These are phyloP conservation scores for Drosophila greeni DNA, from an alignment of 2,888 invertebrate genomes.

Conservation along the genomic window DNA sequence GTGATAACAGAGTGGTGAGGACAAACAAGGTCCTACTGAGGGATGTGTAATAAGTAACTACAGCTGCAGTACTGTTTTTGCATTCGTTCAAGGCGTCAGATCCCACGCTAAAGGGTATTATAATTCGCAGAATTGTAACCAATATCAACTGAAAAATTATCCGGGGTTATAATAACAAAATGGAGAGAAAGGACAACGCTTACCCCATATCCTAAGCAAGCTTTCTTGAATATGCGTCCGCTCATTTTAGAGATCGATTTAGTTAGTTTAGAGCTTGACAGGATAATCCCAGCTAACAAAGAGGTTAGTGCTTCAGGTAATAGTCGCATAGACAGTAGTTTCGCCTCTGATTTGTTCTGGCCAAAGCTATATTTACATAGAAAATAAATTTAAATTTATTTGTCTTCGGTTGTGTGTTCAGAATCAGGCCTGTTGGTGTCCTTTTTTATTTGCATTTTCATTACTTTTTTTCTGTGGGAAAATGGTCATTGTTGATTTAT, in stretches of 20 bases:
- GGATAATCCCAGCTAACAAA: conserved; percentile 6
- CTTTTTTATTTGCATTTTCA: conserved; percentile 27
- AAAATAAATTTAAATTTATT: conserved; percentile 29
- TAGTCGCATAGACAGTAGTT: not conserved
- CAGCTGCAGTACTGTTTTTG: not conserved
- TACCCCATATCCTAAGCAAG: conserved; percentile 3
- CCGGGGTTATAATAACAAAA: no score
- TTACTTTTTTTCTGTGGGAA: conserved; percentile 32
- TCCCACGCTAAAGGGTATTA: not conserved
- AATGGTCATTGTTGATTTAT: conserved; percentile 73
- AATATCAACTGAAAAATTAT: not conserved
- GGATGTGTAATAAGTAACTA: conserved; percentile 6
- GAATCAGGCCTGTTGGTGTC: conserved; percentile 20
- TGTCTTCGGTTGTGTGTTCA: conserved; percentile 31
- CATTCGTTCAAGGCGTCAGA: not conserved
- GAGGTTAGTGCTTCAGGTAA: conserved; percentile 6
- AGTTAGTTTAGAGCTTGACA: conserved; percentile 6
- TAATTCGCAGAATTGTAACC: not conserved
- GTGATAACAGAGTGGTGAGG: conserved; percentile 16
- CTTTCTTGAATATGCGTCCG: not conserved
- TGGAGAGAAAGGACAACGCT: not conserved
- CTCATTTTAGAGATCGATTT: not conserved
- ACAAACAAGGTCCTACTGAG: conserved; percentile 23
- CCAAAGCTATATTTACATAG: conserved; percentile 17
- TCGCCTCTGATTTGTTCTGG: conserved; percentile 16